Evolutionary conservation across 1,140 invertebrate species (phyloP).

Genomic region (Reticulitermes speratus): DNA sequence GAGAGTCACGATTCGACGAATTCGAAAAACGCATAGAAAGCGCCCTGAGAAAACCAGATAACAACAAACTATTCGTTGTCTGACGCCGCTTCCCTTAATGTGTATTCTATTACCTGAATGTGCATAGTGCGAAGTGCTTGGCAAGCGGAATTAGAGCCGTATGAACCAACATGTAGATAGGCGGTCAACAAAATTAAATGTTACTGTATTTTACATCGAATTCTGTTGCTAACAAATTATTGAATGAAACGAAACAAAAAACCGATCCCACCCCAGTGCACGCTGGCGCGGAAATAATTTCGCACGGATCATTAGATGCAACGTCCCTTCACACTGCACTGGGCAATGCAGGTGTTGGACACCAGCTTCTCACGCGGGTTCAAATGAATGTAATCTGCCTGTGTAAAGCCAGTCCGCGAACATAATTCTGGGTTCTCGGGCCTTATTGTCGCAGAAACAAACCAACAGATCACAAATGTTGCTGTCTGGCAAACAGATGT

Average conservation of each 20-base stretch:
- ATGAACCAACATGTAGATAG: background rate
- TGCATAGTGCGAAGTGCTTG: no score
- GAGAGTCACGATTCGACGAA: no score
- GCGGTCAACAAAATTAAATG: background rate
- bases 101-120: no score
- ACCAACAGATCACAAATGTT: no score
- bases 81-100: no score
- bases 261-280: background rate
- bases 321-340: background rate
- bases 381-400: background rate
- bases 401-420: no score
- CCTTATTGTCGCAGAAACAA: no score
- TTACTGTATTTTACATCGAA: background rate
- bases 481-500: no score
- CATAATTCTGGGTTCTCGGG: no score
- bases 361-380: background rate
- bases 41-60: no score
- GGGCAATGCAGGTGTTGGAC: background rate
- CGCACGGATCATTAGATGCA: background rate
- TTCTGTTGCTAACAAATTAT: background rate
- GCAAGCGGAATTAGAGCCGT: background rate
- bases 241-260: background rate
- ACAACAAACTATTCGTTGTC: no score
- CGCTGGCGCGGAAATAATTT: background rate
- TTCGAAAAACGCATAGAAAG: no score